Percentiles rank a stretch among this genome's conserved stretches.
Conservation (phyloP, 2,888 invertebrate species). For the Thymelicus acteon region DNA sequence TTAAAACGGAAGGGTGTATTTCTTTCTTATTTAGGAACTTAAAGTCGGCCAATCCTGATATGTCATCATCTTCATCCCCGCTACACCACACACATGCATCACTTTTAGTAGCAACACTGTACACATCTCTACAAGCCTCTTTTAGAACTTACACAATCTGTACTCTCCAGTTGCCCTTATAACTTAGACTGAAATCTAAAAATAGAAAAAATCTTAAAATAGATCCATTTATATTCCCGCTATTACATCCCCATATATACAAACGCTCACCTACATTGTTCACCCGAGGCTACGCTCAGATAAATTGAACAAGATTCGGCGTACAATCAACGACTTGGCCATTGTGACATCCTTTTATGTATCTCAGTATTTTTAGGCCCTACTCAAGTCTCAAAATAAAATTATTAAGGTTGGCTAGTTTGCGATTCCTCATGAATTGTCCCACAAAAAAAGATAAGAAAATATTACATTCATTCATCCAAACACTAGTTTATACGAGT, state of each 20-base stretch:
- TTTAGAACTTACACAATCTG: too few relatives aligned
- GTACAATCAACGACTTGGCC: neutral
- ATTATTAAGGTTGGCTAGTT: neutral
- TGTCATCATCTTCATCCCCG: too few relatives aligned
- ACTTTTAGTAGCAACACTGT: too few relatives aligned
- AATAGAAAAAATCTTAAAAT: neutral
- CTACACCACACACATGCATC: too few relatives aligned
- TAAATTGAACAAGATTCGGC: constrained; percentile 12
- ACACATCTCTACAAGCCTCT: too few relatives aligned
- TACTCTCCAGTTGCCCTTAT: too few relatives aligned
- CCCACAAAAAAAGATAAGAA: neutral
- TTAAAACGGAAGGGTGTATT: too few relatives aligned
- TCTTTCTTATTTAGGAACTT: too few relatives aligned
- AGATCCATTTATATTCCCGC: neutral
- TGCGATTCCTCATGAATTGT: neutral
- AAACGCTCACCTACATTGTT: neutral
- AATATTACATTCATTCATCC: neutral
- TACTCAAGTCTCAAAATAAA: neutral
- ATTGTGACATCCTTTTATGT: neutral
- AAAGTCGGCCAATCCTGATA: too few relatives aligned
- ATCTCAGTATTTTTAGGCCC: constrained; percentile 4
- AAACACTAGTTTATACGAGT: neutral
- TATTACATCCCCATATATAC: neutral
- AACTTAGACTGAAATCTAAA: neutral
- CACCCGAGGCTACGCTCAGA: neutral